Evolutionary conservation across 1,140 invertebrate species (phyloP).

Genomic region (Drosophila lowei): DNA sequence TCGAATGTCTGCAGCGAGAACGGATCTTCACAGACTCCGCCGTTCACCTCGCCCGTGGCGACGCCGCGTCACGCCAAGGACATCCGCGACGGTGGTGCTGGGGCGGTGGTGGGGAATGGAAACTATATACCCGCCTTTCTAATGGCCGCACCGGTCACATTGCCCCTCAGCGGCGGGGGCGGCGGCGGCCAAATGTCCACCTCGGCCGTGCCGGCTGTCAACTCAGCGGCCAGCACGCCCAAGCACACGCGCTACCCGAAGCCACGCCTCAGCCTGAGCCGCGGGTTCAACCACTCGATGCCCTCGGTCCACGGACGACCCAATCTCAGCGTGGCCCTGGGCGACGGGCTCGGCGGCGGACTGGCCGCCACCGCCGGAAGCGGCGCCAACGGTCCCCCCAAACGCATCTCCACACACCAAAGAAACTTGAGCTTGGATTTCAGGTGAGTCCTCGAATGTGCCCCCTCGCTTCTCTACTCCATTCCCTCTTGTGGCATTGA

Average conservation of each 20-base stretch:
- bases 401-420: slow-evolving; percentile 89
- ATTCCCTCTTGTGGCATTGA: background rate
- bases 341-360: background rate
- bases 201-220: slow-evolving; percentile 48
- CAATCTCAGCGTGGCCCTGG: slow-evolving; percentile 70
- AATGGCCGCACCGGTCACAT: slow-evolving; percentile 64
- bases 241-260: slow-evolving; percentile 78
- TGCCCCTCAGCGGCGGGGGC: slow-evolving; percentile 59
- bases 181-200: slow-evolving; percentile 44
- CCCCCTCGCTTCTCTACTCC: too few species aligned
- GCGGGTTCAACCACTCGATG: slow-evolving; percentile 81
- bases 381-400: slow-evolving; percentile 83
- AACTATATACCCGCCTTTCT: slow-evolving; percentile 71
- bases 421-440: slow-evolving; percentile 91
- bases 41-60: slow-evolving; percentile 17
- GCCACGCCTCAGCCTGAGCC: slow-evolving; percentile 76
- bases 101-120: slow-evolving; percentile 22
- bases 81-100: too few species aligned
- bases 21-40: background rate
- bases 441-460: slow-evolving; percentile 83
- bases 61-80: slow-evolving; percentile 17
- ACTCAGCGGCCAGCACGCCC: slow-evolving; percentile 75
- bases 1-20: background rate
- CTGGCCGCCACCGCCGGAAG: slow-evolving; percentile 33
- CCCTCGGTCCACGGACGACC: slow-evolving; percentile 87